Evolutionary conservation across 2,888 invertebrate genomes (phyloP).

Genomic region (Campoletis raptor): DNA sequence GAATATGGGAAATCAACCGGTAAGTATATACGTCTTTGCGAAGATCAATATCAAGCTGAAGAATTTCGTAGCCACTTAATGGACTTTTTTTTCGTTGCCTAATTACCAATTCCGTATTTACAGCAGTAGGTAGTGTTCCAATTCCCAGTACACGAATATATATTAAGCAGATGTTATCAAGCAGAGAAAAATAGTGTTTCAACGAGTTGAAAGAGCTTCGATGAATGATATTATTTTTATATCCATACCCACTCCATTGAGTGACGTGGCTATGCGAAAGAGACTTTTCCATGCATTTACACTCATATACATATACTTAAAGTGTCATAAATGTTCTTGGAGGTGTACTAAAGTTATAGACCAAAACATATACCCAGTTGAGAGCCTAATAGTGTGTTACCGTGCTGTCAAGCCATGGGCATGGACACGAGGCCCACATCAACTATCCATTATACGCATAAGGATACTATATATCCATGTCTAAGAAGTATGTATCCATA

Average conservation of each 20-base stretch:
- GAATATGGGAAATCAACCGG: neutral
- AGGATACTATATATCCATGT: conserved; percentile 28
- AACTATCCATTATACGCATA: conserved; percentile 27
- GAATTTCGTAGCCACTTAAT: neutral
- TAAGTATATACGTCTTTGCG: neutral
- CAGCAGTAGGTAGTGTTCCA: neutral
- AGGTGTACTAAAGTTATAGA: neutral
- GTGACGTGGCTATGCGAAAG: neutral
- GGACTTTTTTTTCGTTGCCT: neutral
- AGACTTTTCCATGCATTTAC: conserved; percentile 14
- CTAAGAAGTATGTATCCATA: neutral
- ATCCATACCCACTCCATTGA: neutral
- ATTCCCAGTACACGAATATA: neutral
- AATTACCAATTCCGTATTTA: conserved; percentile 1
- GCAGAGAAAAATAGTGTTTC: conserved; percentile 16
- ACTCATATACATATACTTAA: neutral
- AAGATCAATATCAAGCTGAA: conserved; percentile 1
- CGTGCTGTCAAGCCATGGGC: conserved; percentile 25
- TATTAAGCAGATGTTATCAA: neutral
- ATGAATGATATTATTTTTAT: conserved; percentile 42
- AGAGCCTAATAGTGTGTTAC: conserved; percentile 22
- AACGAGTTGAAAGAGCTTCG: conserved; percentile 41
- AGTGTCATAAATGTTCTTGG: conserved; percentile 17
- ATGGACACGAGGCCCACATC: conserved; percentile 41
- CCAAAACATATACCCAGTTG: neutral